Conservation (phyloP, 2,797 vertebrate species). For the Acrossocheilus wenchowensis region DNA sequence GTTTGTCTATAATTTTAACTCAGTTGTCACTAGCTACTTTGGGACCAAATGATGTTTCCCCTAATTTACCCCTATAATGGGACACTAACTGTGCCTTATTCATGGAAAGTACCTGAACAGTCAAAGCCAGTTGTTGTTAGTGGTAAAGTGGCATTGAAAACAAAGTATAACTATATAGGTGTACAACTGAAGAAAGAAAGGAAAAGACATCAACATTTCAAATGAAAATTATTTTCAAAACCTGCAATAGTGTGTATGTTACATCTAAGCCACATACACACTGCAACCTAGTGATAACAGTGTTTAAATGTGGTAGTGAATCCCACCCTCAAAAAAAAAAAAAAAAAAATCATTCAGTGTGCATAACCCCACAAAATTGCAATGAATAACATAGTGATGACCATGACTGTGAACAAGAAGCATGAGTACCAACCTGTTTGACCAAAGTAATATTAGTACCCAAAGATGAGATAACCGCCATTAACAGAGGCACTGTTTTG, state of each 20-base stretch:
- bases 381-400: not conserved
- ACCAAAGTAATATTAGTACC: not conserved
- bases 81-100: conserved; percentile 1
- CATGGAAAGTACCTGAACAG: conserved; percentile 24
- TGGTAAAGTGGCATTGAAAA: conserved; percentile 13
- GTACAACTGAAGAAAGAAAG: conserved; percentile 11
- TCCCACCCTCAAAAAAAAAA: too few relatives aligned
- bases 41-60: not conserved
- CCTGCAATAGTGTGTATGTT: not conserved
- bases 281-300: not conserved
- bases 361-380: not conserved
- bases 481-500: not conserved
- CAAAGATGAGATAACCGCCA: not conserved
- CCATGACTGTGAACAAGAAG: not conserved
- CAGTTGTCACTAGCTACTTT: not conserved
- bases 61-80: not conserved
- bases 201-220: not conserved
- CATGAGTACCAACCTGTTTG: not conserved
- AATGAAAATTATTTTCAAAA: conserved; percentile 12
- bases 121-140: conserved; percentile 34
- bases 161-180: conserved; percentile 14
- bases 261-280: conserved; percentile 3
- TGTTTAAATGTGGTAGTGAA: conserved; percentile 12
- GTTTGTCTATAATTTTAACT: not conserved
- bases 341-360: not conserved